A percentile compares a stretch with the other conserved stretches of the same genome.
phyloP scores from a whole-genome alignment of 2,888 invertebrate species.

The Thera britannica region DNA sequence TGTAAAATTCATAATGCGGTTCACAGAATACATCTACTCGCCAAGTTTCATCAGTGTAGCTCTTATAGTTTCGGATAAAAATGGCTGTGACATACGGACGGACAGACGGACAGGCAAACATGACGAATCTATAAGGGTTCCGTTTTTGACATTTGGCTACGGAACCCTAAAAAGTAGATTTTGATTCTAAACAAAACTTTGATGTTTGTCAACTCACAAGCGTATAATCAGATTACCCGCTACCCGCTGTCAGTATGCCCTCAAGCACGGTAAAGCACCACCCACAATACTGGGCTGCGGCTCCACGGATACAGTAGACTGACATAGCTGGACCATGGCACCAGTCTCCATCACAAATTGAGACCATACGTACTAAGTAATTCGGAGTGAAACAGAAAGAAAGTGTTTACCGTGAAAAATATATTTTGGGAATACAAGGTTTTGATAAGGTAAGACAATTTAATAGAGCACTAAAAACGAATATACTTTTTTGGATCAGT shows the following conservation, averaged over 20 bases:
- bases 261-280: constrained; percentile 33
- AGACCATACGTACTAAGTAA: background rate
- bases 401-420: constrained; percentile 1
- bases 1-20: too few relatives aligned
- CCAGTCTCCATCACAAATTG: constrained; percentile 7
- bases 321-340: constrained; percentile 17
- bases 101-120: too few relatives aligned
- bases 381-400: constrained; percentile 3
- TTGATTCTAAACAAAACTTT: background rate
- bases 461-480: too few relatives aligned
- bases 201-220: background rate
- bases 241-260: constrained; percentile 19
- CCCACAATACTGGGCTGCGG: constrained; percentile 20
- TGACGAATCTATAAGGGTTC: too few relatives aligned
- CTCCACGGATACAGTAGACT: constrained; percentile 29
- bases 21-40: too few relatives aligned
- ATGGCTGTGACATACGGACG: too few relatives aligned
- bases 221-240: constrained; percentile 5
- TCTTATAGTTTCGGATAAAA: too few relatives aligned
- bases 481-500: too few relatives aligned
- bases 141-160: too few relatives aligned
- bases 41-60: too few relatives aligned
- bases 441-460: background rate
- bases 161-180: too few relatives aligned
- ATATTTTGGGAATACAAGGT: background rate